Evolutionary conservation across 1,140 invertebrate species (phyloP).

Genomic region (Harpegnathos saltator): DNA sequence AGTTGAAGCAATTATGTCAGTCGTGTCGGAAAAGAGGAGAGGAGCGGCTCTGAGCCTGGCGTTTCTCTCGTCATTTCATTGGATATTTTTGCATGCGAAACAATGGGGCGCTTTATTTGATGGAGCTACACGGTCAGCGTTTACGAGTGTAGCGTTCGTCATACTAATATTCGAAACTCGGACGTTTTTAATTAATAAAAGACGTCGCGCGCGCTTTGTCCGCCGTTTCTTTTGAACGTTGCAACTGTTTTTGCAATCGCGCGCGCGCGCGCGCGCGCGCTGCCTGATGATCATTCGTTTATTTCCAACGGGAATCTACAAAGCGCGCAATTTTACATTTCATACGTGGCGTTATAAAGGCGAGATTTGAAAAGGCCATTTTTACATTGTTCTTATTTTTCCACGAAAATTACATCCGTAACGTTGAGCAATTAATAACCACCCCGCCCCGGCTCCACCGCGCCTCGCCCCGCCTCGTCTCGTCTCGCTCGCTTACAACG

Average conservation of each 20-base stretch:
- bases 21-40: neutral
- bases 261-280: too few relatives aligned
- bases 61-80: neutral
- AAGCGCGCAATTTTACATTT: slow-evolving; percentile 21
- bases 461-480: too few relatives aligned
- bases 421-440: slow-evolving; percentile 46
- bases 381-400: slow-evolving; percentile 18
- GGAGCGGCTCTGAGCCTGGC: too few relatives aligned
- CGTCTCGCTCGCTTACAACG: slow-evolving; percentile 6
- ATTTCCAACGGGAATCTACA: neutral
- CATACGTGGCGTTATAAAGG: neutral
- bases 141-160: slow-evolving; percentile 4
- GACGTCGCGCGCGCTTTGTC: neutral
- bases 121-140: slow-evolving; percentile 13
- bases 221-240: slow-evolving; percentile 20
- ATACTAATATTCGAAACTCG: neutral
- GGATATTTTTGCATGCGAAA: too few relatives aligned
- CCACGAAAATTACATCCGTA: neutral
- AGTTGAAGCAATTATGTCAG: neutral
- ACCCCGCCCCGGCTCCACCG: too few relatives aligned
- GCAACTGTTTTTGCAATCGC: slow-evolving; percentile 15
- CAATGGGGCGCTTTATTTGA: neutral
- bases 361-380: neutral
- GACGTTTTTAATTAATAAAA: slow-evolving; percentile 25
- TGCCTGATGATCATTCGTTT: slow-evolving; percentile 9